phyloP scores from a whole-genome alignment of 2,797 vertebrate genomes.

The Triplophysa bombifrons region DNA sequence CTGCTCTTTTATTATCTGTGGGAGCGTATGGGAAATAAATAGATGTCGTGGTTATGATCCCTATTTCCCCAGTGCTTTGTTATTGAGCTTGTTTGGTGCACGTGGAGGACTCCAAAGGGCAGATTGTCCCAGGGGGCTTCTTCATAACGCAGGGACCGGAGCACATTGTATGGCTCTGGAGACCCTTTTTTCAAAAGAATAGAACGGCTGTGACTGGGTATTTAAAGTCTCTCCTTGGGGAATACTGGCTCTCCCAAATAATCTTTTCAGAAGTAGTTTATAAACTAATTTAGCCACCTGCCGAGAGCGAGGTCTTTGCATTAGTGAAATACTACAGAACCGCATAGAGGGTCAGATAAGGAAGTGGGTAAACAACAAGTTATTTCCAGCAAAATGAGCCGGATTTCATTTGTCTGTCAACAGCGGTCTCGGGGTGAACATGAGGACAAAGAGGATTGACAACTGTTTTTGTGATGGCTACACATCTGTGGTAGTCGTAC shows the following conservation, averaged over 20 bases:
- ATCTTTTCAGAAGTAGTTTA: constrained; percentile 37
- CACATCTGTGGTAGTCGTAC: not conserved
- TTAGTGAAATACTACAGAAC: constrained; percentile 1
- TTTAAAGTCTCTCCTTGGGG: constrained; percentile 37
- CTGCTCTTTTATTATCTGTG: constrained; percentile 39
- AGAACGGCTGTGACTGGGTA: constrained; percentile 28
- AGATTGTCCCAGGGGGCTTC: constrained; percentile 53
- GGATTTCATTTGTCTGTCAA: not conserved
- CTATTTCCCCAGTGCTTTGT: constrained; percentile 36
- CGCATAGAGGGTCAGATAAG: constrained; percentile 4
- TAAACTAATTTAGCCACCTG: constrained; percentile 38
- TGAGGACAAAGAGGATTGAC: not conserved
- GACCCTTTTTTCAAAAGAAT: constrained; percentile 45
- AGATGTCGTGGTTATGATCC: constrained; percentile 24
- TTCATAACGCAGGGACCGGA: constrained; percentile 40
- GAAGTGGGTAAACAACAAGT: not conserved
- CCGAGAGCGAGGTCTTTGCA: constrained; percentile 19
- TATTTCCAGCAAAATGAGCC: not conserved
- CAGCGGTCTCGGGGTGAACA: not conserved
- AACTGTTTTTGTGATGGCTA: not conserved
- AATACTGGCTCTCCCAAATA: constrained; percentile 20
- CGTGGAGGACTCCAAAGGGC: constrained; percentile 47
- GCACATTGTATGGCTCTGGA: constrained; percentile 25
- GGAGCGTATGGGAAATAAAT: constrained; percentile 36
- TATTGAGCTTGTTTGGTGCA: constrained; percentile 45